Evolutionary conservation across 2,888 invertebrate genomes (phyloP).

Genomic region (Homarus gammarus): DNA sequence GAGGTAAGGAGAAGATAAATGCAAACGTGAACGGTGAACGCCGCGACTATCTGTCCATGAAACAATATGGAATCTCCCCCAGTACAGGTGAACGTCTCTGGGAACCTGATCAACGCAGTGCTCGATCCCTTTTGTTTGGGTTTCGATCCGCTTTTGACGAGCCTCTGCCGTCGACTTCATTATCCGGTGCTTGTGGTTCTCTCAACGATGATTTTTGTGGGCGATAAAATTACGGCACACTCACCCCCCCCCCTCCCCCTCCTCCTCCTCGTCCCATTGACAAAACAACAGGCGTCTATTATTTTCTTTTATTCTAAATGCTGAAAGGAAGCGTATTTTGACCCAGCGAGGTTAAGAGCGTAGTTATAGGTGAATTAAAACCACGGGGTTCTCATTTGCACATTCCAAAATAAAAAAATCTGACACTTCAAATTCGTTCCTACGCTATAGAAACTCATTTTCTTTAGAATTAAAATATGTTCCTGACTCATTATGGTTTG

Average conservation of each 20-base stretch:
- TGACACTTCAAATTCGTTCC: slow-evolving; percentile 57
- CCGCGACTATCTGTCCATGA: slow-evolving; percentile 24
- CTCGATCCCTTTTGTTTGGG: slow-evolving; percentile 65
- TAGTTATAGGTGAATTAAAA: slow-evolving; percentile 46
- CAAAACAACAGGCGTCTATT: slow-evolving; percentile 65
- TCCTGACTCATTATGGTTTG: slow-evolving; percentile 47
- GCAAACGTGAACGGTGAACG: background rate
- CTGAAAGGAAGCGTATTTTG: slow-evolving; percentile 59
- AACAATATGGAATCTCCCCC: slow-evolving; percentile 40
- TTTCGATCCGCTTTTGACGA: slow-evolving; percentile 71
- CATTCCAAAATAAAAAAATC: slow-evolving; percentile 58
- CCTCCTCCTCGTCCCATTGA: too few relatives aligned
- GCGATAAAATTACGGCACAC: slow-evolving; percentile 69
- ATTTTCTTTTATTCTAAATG: slow-evolving; percentile 60
- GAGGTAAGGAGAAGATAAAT: background rate
- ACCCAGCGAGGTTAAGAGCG: slow-evolving; percentile 33
- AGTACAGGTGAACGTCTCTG: slow-evolving; percentile 45
- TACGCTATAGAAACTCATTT: slow-evolving; percentile 52
- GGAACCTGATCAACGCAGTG: slow-evolving; percentile 59
- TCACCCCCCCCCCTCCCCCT: background rate
- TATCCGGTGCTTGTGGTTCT: slow-evolving; percentile 64
- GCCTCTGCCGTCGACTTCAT: slow-evolving; percentile 65
- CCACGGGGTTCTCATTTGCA: slow-evolving; percentile 55
- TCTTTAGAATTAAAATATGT: slow-evolving; percentile 49
- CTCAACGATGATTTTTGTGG: slow-evolving; percentile 61